Base-by-base conservation (phyloP, 2,888 invertebrate genomes). In the Melinaea marsaeus region DNA sequence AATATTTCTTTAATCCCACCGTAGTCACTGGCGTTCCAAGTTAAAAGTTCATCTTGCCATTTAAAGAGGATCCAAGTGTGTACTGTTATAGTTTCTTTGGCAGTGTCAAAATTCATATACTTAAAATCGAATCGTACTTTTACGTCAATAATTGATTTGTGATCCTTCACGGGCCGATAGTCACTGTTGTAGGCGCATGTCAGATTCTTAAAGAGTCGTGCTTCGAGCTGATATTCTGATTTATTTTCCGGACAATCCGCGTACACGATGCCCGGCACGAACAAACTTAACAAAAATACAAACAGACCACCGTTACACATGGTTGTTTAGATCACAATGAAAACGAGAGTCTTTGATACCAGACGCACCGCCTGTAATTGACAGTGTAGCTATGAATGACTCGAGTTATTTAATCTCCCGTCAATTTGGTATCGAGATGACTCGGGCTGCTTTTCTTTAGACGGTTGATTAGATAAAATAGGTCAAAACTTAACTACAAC, bases 21-120 rank as follows among this genome's bases (percentile, higher is more conserved):
- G 76, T 94, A 95, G 5, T 95, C 92, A 3, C 85, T 81, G 0
- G 95, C 94, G 58, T 92, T 91, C 96, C 96, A 97, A 22, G 81
- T 88, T 32, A 97, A 85, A 79, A 94, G 93, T 70, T 94, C 93
- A 75, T 97, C 96, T 57, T 81, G 81, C 86, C 92, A 92, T 70
- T 86, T 84, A 77, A 92, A 69, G 32, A 87, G 88, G 57, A 93
- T 80, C 93, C 92, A 93, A 64, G 90, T 90, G 71, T 92, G 92
- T 4, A 93, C 72, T 1, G 87, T 88, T 62, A 94, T 82, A 0
- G 84, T 87, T 79, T 90, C 90, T 77, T 90, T 90, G 56, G 79
- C 67, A 11, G 74, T 48, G 63, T 90, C 88, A 62, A 90, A 87
- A 67, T 79, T 85, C 61, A 94, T 83, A 68, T 92, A 92, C 78